Evolutionary conservation across 1,140 invertebrate species (phyloP).

Genomic region (Lepidurus apus): DNA sequence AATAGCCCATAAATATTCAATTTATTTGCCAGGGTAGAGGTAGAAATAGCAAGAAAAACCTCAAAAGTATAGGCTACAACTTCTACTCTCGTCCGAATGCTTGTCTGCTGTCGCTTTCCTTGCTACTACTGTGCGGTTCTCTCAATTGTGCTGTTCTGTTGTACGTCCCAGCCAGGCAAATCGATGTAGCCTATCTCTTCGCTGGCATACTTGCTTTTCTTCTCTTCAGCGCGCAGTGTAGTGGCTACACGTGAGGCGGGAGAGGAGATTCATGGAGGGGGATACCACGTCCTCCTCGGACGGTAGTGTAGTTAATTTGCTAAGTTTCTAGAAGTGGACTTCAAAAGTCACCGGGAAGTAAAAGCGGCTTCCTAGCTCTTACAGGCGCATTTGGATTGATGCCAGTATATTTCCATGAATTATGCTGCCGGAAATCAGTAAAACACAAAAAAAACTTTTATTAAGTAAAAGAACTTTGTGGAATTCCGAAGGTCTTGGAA

Average conservation of each 20-base stretch:
- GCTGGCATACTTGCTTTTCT: neutral
- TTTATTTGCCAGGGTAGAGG: neutral
- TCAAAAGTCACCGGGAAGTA: neutral
- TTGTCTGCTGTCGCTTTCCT: neutral
- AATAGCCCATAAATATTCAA: neutral
- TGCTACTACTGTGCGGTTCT: neutral
- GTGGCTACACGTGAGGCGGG: neutral
- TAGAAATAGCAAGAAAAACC: neutral
- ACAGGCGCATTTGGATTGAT: neutral
- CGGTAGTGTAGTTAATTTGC: neutral
- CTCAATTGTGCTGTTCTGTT: neutral
- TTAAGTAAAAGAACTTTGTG: no score
- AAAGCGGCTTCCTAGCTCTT: neutral
- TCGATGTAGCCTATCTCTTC: conserved; percentile 14
- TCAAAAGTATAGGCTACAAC: neutral
- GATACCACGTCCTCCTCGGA: neutral
- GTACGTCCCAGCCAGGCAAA: conserved; percentile 2
- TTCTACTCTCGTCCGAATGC: neutral
- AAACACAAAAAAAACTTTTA: no score
- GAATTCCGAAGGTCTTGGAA: no score
- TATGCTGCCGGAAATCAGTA: neutral
- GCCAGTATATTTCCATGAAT: neutral
- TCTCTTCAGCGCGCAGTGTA: neutral
- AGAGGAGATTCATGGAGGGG: neutral
- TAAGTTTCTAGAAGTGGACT: neutral